Base-by-base conservation (phyloP, 2,888 invertebrate species). In the Crioceris asparagi region DNA sequence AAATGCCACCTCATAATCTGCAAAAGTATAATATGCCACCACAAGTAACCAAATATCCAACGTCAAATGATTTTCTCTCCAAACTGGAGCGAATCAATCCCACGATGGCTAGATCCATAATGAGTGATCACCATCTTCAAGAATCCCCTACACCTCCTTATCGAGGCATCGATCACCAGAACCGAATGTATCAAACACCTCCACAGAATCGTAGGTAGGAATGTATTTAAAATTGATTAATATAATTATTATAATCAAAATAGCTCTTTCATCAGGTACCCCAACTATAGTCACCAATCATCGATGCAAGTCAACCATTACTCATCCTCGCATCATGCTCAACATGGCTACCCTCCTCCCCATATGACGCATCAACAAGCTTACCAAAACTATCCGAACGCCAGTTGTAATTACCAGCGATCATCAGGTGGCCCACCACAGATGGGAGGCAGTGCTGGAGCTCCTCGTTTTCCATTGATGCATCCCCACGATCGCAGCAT, bases 1-100 rank as follows among this genome's bases (percentile, higher is more conserved):
- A 23, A 7, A 32, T 19, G 19, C 30, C 29, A 6, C 38, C 26
- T 14, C 38, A 49, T 29, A 45, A 45, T 19, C 40, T 42, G 26
- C 47, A 49, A 21, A 54, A 55, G 37, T 51, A 52, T 42, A 53
- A 50, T 38, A 47, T 48, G 41, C 45, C 49, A 2, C 35, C 45
- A 8, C 51, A 49, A 31, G 38, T 46, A 18, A 40, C 47, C 3
- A 52, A 51, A 34, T 51, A 45, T 36, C 46, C 47, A 2, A 45
- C 48, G 1, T 56, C 58, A 17, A 61, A 60, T 39, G 53, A 59
- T 29, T 59, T 59, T 38, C 43, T 62, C 23, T 53, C 59, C 6
- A 55, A 57, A 38, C 47, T 62, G 36, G 58, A 56, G 27, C 49
- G 56, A 33, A 55, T 62, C 29, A 51, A 60, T 32, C 61, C 62